Evolutionary conservation across 2,797 vertebrate genomes (phyloP).

Genomic region (Channa striata): DNA sequence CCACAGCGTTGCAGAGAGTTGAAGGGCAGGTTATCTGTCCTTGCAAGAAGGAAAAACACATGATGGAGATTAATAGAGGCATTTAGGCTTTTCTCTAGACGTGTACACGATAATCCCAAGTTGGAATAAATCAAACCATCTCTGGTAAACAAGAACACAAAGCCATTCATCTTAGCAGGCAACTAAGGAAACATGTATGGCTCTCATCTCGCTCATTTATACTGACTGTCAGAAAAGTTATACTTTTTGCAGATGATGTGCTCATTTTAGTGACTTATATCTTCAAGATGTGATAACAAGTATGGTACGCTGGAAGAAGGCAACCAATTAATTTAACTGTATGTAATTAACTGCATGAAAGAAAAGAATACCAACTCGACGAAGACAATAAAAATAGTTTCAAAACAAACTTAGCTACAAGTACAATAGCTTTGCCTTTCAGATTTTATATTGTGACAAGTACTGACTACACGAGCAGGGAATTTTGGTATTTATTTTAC

Average conservation of each 20-base stretch:
- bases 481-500: too few species aligned
- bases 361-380: not conserved
- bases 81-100: constrained; percentile 37
- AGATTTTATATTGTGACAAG: too few species aligned
- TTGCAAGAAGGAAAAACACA: constrained; percentile 46
- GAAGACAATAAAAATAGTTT: too few species aligned
- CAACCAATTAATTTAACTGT: not conserved
- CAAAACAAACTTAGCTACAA: too few species aligned
- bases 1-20: constrained; percentile 56
- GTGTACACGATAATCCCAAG: constrained; percentile 45
- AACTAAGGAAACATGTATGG: constrained; percentile 11
- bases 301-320: not conserved
- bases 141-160: constrained; percentile 59
- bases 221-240: constrained; percentile 23
- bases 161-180: constrained; percentile 38
- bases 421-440: too few species aligned
- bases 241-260: constrained; percentile 16
- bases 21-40: constrained; percentile 75
- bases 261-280: not conserved
- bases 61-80: constrained; percentile 56
- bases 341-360: not conserved
- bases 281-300: not conserved
- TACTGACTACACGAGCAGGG: too few species aligned
- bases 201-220: constrained; percentile 35
- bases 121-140: constrained; percentile 70